phyloP scores from a whole-genome alignment of 2,113 vertebrate species.

The Fulmarus glacialis region DNA sequence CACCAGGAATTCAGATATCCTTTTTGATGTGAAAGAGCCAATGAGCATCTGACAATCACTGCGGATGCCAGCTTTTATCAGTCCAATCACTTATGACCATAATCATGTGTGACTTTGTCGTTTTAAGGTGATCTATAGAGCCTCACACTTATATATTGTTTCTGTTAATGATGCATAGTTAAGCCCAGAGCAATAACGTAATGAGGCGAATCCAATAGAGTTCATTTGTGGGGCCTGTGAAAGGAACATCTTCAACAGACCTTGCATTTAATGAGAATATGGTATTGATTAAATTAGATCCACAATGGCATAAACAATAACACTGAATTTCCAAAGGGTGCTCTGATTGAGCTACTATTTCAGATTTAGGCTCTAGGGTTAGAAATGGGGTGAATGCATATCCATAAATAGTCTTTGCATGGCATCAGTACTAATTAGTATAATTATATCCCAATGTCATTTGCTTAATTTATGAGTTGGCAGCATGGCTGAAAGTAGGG shows the following conservation, averaged over 20 bases:
- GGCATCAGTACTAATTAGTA: slow-evolving; percentile 73
- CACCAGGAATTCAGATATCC: background rate
- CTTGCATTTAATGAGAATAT: slow-evolving; percentile 64
- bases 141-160: slow-evolving; percentile 25
- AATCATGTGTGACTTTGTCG: background rate
- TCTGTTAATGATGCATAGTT: slow-evolving; percentile 52
- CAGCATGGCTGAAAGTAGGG: slow-evolving; percentile 54
- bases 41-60: background rate
- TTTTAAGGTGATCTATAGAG: slow-evolving; percentile 46
- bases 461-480: slow-evolving; percentile 76
- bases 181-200: slow-evolving; percentile 51
- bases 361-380: slow-evolving; percentile 60
- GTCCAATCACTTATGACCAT: background rate
- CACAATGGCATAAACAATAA: slow-evolving; percentile 43
- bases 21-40: background rate
- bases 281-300: slow-evolving; percentile 65
- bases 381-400: slow-evolving; percentile 51
- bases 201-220: slow-evolving; percentile 44
- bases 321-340: slow-evolving; percentile 25
- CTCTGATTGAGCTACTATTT: slow-evolving; percentile 38
- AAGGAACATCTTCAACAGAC: slow-evolving; percentile 47
- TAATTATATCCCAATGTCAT: slow-evolving; percentile 74
- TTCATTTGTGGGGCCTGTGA: slow-evolving; percentile 40
- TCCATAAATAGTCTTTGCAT: slow-evolving; percentile 64
- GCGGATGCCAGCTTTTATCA: background rate